These are phyloP conservation scores for Holcopasites calliopsidis DNA, from an alignment of 1,140 invertebrate species.

Conservation along the genomic window DNA sequence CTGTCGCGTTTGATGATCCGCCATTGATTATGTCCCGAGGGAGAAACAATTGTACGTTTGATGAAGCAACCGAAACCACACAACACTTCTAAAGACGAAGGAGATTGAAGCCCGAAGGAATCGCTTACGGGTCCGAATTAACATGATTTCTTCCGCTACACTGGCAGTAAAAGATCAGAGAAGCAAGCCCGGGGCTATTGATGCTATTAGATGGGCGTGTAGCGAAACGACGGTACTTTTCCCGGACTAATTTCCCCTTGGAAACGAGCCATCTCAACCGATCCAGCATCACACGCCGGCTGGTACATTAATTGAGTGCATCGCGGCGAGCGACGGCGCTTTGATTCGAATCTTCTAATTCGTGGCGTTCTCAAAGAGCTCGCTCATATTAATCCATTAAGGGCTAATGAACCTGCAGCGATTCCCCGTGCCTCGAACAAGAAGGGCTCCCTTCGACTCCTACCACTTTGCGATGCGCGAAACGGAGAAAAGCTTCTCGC, in stretches of 20 bases:
- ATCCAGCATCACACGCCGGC: background rate
- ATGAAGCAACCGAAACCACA: too few species aligned
- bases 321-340: conserved; percentile 6
- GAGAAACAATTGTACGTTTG: too few species aligned
- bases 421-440: conserved; percentile 5
- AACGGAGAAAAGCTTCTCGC: too few species aligned
- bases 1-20: conserved; percentile 6
- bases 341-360: conserved; percentile 43
- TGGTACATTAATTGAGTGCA: background rate
- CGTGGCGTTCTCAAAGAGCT: conserved; percentile 32
- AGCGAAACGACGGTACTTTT: background rate
- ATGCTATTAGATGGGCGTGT: too few species aligned
- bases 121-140: too few species aligned
- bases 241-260: too few species aligned
- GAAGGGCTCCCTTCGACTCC: background rate
- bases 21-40: background rate
- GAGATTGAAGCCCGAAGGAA: too few species aligned
- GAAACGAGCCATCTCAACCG: background rate
- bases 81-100: too few species aligned
- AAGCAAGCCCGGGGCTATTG: too few species aligned
- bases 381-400: conserved; percentile 41
- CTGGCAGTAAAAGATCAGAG: too few species aligned
- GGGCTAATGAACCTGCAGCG: conserved; percentile 45
- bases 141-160: too few species aligned
- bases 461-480: too few species aligned